Percentiles rank a stretch among this genome's conserved stretches.
These are phyloP conservation scores for Cervus canadensis DNA, from an alignment of 2,113 vertebrate genomes.

Conservation along the genomic window DNA sequence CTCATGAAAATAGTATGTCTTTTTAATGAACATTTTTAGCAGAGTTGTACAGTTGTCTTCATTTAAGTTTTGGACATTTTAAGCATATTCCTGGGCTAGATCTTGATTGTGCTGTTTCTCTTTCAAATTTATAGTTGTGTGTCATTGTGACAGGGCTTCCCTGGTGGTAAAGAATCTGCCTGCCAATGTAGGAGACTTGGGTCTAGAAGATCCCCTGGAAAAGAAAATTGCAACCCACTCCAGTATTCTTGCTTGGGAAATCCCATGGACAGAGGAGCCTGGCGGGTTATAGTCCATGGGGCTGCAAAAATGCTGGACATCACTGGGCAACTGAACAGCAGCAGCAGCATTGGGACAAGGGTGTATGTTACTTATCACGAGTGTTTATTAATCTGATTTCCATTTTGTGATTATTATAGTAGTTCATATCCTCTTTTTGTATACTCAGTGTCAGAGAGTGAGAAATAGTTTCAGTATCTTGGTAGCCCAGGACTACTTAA, in stretches of 20 bases:
- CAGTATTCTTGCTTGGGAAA: not conserved
- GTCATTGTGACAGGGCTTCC: not conserved
- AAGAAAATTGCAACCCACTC: not conserved
- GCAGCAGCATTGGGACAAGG: not conserved
- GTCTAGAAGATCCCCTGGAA: not conserved
- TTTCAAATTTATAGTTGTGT: not conserved
- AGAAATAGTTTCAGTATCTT: not conserved
- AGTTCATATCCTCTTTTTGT: not conserved
- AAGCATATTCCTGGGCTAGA: not conserved
- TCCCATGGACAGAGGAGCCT: not conserved
- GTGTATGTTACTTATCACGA: not conserved
- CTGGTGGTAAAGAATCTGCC: not conserved
- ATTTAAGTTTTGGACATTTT: not conserved
- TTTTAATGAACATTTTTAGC: not conserved
- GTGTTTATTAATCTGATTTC: not conserved
- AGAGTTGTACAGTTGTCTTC: not conserved
- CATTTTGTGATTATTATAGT: not conserved
- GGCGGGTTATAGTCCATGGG: not conserved
- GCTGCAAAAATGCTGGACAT: not conserved
- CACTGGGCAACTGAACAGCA: not conserved
- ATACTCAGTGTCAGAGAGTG: not conserved
- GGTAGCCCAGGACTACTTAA: not conserved
- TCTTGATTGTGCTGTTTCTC: not conserved
- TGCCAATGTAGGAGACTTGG: not conserved
- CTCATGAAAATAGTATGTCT: not conserved